Percentiles rank a stretch among this genome's conserved stretches.
Evolutionary conservation across 35 echinoderm and acorn worm genomes (phyloP).

Genomic region (Apostichopus japonicus): DNA sequence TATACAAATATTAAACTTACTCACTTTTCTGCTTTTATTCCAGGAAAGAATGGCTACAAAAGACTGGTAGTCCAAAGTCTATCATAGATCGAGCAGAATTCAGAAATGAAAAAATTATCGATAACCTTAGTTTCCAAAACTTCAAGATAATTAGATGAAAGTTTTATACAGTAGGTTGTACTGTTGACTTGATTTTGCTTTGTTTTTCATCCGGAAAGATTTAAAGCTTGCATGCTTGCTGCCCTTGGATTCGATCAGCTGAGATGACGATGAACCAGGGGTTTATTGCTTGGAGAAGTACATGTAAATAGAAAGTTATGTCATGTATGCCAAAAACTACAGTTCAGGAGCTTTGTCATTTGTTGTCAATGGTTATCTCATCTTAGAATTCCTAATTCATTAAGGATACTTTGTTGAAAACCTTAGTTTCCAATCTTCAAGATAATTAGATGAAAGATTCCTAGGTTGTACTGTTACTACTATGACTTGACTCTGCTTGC

Average conservation of each 20-base stretch:
- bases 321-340: too few relatives aligned
- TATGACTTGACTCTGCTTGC: neutral
- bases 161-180: neutral
- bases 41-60: conserved; percentile 89
- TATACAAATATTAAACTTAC: too few relatives aligned
- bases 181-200: neutral
- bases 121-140: conserved; percentile 54
- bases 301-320: too few relatives aligned
- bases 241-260: neutral
- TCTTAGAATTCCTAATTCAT: too few relatives aligned
- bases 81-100: conserved; percentile 76
- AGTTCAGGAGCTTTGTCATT: too few relatives aligned
- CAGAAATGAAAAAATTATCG: conserved; percentile 82
- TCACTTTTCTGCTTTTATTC: neutral
- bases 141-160: conserved; percentile 79
- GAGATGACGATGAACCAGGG: too few relatives aligned
- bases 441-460: conserved; percentile 63
- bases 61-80: conserved; percentile 83
- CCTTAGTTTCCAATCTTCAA: conserved; percentile 63
- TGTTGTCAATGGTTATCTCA: too few relatives aligned
- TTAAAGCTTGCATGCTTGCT: neutral
- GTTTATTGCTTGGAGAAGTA: too few relatives aligned
- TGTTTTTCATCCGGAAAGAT: neutral
- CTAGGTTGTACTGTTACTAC: neutral
- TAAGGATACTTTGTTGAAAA: conserved; percentile 17